Base-by-base conservation (phyloP, 1,140 invertebrate genomes). In the Meloidogyne floridensis region DNA sequence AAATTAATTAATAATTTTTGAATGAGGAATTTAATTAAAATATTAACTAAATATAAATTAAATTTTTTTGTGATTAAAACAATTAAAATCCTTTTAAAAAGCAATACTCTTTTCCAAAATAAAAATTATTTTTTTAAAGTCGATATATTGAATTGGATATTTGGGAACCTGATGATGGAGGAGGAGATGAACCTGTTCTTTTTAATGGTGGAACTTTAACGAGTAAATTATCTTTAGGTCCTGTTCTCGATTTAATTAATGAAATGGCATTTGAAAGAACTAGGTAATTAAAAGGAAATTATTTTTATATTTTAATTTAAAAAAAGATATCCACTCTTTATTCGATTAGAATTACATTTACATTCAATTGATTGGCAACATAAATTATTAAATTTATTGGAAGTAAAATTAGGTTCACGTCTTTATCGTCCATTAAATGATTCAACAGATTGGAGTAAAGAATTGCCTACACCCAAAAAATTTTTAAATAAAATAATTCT, bases 131-230 rank as follows among this genome's bases (percentile, higher is more conserved):
- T 42, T 18, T 11, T 42, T 56, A 56, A 51, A 82, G 70, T 84
- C 76, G 76, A 11, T 77, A 54, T 73, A 53, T 84, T 73, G 81
- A 72, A 93, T 92, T 93, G 84, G 93, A 93, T 86, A 90, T 92
- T 69, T 93, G 93, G 93, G 93, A 89, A 47, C 87, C 88, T 11
- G 88, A 88, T 47, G 77, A 93, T 84, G 92, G 92, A 2, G 91
- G 91, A 18, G 91, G 92, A 32, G 87, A 90, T 73, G 92, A 92
- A 80, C 93, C 93, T 11, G 81, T 91, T 20, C 90, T 92, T 73
- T 93, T 91, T 85, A 92, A 93, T 84, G 93, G 93, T 32, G 91
- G 92, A 84, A 93, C 93, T 9, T 86, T 93, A 11, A 93, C 93
- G 2, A 91, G 91, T 65, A 92, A 92, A 86, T 91, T 93, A 51